Conservation (phyloP, 2,888 invertebrate genomes). For the Aphrophora alni region DNA sequence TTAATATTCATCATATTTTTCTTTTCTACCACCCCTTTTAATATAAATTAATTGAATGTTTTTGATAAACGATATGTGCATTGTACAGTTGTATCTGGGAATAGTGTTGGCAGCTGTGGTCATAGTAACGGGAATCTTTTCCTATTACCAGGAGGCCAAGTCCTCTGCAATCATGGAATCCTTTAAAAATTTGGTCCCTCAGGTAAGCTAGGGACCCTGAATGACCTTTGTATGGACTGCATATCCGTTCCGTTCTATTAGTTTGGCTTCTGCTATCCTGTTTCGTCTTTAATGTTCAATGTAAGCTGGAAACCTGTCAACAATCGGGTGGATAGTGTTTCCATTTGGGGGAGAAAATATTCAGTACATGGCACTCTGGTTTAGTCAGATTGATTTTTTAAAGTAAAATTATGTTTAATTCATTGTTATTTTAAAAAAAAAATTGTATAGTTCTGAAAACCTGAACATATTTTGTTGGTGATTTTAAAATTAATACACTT, state of each 20-base stretch:
- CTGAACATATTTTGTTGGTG: too few species aligned
- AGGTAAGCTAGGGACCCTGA: constrained; percentile 51
- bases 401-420: too few species aligned
- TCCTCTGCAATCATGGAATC: constrained; percentile 99
- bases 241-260: not conserved
- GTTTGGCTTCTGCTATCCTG: constrained; percentile 32
- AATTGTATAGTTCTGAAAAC: too few species aligned
- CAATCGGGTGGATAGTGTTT: not conserved
- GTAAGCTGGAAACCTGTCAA: constrained; percentile 33
- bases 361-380: too few species aligned
- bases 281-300: constrained; percentile 17
- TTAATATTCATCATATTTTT: too few species aligned
- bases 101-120: constrained; percentile 94
- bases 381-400: too few species aligned
- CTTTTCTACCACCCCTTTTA: too few species aligned
- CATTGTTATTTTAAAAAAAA: too few species aligned
- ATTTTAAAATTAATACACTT: too few species aligned
- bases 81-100: constrained; percentile 82
- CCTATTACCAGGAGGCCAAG: constrained; percentile 97
- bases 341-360: not conserved
- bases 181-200: constrained; percentile 97
- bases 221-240: not conserved
- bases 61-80: too few species aligned
- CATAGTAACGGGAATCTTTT: constrained; percentile 98
- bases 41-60: too few species aligned